These are phyloP conservation scores for Brachyhypopomus occidentalis DNA, from an alignment of 2,113 vertebrate genomes.

Conservation along the genomic window DNA sequence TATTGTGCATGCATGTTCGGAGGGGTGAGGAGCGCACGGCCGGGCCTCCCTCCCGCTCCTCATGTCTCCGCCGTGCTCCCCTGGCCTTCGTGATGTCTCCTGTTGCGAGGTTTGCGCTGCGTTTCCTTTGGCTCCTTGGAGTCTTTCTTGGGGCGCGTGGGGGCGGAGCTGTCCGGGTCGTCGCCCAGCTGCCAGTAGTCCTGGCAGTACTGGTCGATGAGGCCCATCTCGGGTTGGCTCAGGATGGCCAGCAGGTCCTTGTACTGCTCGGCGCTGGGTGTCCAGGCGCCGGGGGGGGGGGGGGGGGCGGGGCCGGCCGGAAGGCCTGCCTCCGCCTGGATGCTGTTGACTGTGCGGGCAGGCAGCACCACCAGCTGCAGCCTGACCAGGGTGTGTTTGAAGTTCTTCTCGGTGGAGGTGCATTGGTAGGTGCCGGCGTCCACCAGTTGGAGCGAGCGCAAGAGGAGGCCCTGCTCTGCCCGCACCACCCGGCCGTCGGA, in stretches of 20 bases:
- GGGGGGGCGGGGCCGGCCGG: constrained; percentile 60
- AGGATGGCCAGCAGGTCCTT: constrained; percentile 96
- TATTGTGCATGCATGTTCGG: constrained; percentile 22
- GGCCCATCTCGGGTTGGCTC: constrained; percentile 94
- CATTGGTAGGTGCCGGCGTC: constrained; percentile 94
- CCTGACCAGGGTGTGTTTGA: constrained; percentile 91
- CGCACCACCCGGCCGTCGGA: constrained; percentile 89
- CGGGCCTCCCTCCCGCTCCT: constrained; percentile 56
- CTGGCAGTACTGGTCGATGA: constrained; percentile 98
- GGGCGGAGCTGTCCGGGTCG: constrained; percentile 67
- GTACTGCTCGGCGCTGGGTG: constrained; percentile 79
- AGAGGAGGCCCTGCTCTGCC: constrained; percentile 91
- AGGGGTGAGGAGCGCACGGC: constrained; percentile 7
- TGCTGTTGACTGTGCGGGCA: constrained; percentile 83
- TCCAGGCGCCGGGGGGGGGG: constrained; percentile 74
- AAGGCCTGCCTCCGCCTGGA: constrained; percentile 81
- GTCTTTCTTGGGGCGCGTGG: constrained; percentile 77
- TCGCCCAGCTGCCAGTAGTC: constrained; percentile 92
- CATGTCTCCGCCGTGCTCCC: constrained; percentile 86
- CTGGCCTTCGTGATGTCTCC: constrained; percentile 88
- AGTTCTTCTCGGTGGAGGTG: constrained; percentile 97
- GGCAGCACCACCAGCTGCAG: constrained; percentile 91
- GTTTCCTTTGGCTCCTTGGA: constrained; percentile 87
- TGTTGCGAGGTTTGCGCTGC: constrained; percentile 85
- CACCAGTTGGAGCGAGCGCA: constrained; percentile 86